Conservation (phyloP, 2,113 vertebrate species). For the Poecile atricapillus region DNA sequence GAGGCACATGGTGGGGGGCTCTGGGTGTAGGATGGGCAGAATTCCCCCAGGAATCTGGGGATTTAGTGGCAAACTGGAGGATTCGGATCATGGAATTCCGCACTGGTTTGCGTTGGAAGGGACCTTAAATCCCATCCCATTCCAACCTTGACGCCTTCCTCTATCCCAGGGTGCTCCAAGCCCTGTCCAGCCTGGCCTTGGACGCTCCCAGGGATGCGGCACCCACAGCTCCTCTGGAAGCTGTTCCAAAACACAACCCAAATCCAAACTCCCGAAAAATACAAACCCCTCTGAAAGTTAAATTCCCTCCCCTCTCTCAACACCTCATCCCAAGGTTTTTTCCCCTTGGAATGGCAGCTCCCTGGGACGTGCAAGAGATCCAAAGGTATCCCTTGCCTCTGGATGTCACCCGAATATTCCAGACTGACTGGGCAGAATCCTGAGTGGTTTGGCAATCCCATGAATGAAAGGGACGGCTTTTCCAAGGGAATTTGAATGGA, state of each 20-base stretch:
- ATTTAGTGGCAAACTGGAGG: neutral
- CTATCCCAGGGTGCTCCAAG: neutral
- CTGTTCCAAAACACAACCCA: neutral
- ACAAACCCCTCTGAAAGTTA: neutral
- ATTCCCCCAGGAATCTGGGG: neutral
- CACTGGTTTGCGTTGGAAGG: neutral
- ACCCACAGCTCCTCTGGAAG: neutral
- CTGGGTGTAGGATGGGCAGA: neutral
- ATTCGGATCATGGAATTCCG: neutral
- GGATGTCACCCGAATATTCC: neutral
- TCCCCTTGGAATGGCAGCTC: neutral
- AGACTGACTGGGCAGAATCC: neutral
- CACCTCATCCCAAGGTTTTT: neutral
- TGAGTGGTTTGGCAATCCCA: accelerated
- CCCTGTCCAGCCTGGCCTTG: accelerated
- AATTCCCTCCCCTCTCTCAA: neutral
- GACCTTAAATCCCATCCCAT: neutral
- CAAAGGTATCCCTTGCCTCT: neutral
- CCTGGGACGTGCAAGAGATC: neutral
- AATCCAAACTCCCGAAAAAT: accelerated
- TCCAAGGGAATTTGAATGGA: neutral
- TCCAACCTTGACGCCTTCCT: neutral
- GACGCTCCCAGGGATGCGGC: neutral
- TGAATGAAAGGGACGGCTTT: accelerated
- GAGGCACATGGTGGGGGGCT: neutral